Conservation (phyloP, 2,888 invertebrate genomes). For the Papilio demoleus region DNA sequence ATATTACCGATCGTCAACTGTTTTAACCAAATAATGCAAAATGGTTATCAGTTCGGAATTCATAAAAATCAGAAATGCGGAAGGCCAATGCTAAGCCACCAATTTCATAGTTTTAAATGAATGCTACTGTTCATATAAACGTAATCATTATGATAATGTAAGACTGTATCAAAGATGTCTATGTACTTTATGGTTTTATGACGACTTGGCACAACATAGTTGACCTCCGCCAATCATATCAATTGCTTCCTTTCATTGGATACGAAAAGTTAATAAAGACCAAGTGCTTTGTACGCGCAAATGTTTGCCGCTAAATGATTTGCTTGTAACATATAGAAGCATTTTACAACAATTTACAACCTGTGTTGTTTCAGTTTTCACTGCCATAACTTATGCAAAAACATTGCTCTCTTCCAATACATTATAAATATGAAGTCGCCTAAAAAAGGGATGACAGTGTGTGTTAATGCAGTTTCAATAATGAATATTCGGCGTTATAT, state of each 20-base stretch:
- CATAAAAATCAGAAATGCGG: not conserved
- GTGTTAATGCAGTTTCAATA: no score
- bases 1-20: not conserved
- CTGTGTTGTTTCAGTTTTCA: not conserved
- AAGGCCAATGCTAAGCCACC: constrained; percentile 1
- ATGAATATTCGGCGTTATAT: no score
- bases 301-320: constrained; percentile 21
- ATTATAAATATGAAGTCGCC: no score
- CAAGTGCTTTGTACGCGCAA: constrained; percentile 20
- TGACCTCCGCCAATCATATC: constrained; percentile 29
- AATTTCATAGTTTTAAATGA: not conserved
- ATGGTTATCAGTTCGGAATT: not conserved
- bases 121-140: not conserved
- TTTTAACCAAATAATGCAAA: not conserved
- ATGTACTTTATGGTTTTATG: constrained; percentile 17
- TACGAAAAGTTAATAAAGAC: constrained; percentile 20
- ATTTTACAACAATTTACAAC: not conserved
- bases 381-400: no score
- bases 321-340: not conserved
- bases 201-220: constrained; percentile 1
- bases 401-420: no score
- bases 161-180: constrained; percentile 11
- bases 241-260: constrained; percentile 27
- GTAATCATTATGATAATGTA: no score
- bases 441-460: no score